phyloP scores from a whole-genome alignment of 1,140 invertebrate species.

The Drosophila rhopaloa region DNA sequence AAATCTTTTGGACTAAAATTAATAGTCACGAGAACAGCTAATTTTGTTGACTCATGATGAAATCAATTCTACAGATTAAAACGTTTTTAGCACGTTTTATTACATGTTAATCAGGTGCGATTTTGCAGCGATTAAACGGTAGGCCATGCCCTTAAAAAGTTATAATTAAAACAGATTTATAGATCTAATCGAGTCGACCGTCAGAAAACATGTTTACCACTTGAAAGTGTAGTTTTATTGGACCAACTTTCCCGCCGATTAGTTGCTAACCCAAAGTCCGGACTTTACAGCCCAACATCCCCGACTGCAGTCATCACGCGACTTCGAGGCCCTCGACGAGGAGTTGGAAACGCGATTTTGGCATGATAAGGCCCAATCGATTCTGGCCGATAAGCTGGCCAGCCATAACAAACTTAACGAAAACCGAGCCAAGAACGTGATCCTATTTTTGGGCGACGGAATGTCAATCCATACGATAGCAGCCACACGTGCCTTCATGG shows the following conservation, averaged over 20 bases:
- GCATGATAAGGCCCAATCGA: slow-evolving; percentile 70
- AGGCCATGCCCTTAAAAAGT: slow-evolving; percentile 7
- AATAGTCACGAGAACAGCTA: no score
- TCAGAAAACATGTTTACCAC: slow-evolving; percentile 15
- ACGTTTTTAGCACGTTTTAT: slow-evolving; percentile 33
- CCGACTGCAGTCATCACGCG: slow-evolving; percentile 45
- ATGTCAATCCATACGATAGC: slow-evolving; percentile 91
- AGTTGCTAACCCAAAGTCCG: slow-evolving; percentile 47
- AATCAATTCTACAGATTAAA: slow-evolving; percentile 3
- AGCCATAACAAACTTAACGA: slow-evolving; percentile 81
- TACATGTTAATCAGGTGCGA: slow-evolving; percentile 4
- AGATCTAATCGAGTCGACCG: slow-evolving; percentile 1
- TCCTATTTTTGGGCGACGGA: slow-evolving; percentile 92
- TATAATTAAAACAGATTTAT: slow-evolving; percentile 48
- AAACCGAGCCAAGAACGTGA: slow-evolving; percentile 88
- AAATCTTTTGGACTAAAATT: no score
- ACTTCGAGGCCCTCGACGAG: slow-evolving; percentile 58
- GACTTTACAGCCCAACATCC: slow-evolving; percentile 60
- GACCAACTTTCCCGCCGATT: slow-evolving; percentile 18
- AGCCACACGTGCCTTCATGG: slow-evolving; percentile 88
- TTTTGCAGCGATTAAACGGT: background rate
- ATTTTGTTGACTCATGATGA: background rate
- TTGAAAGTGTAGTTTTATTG: slow-evolving; percentile 17
- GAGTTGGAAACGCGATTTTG: slow-evolving; percentile 68
- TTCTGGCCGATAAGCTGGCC: slow-evolving; percentile 69